Base-by-base conservation (phyloP, 2,888 invertebrate genomes). In the Allygus modestus region DNA sequence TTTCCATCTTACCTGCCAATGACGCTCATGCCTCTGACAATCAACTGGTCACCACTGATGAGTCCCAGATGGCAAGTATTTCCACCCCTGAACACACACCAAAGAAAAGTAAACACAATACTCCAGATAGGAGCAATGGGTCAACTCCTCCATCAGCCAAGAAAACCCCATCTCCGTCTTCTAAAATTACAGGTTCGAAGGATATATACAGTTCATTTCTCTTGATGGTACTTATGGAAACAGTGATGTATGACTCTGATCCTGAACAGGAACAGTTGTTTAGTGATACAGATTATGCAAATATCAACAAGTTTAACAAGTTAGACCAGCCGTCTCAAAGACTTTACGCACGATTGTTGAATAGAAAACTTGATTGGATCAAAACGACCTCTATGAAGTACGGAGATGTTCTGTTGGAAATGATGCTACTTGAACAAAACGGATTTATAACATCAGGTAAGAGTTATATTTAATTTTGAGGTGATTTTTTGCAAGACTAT, bases 281-380 rank as follows among this genome's bases (percentile, higher is more conserved):
- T 0, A 58, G 75, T 41, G 83, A 83, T n/a, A 73, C 73, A 83
- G 83, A 83, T 17, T 58, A 54, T 37, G 17, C 28, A n/a, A 15
- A 75, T 41, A 58, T 83, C 26, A n/a, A 54, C 33, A 46, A 31
- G 23, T 83, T 75, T 28, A 58, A 20, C 0, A 33, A 26, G 2
- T 58, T 83, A 23, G 54, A 73, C 28, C 73, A 58, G 20, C 73
- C 75, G 0, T 51, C 83, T 20, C 83, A 83, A 37, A 43, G 61
- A 41, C 37, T 83, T 1, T 83, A 83, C 41, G 51, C 73, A 11
- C 54, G 83, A 17, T 75, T 83, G 28, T 54, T 83, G 7, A 83
- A 61, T 26, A 73, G 83, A 58, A 83, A 83, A 61, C 28, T 37
- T n/a, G 83, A 83, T 75, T 83, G 83, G 83, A 83, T 83, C 33